Evolutionary conservation across 2,888 invertebrate species (phyloP), one percentile per base, ranked within the genome.

Genomic region (Cenopis cana): DNA sequence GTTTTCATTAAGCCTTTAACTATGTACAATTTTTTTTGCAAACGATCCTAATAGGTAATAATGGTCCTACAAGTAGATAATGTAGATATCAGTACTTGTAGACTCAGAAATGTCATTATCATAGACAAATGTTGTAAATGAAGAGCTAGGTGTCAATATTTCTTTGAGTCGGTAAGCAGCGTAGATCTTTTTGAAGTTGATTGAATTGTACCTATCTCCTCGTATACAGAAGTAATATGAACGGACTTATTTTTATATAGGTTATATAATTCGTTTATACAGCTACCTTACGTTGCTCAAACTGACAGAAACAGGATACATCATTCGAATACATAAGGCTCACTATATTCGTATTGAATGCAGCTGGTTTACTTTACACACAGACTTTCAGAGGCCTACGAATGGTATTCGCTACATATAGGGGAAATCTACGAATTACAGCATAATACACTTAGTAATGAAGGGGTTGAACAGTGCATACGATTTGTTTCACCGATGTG

Each of bases 161-260:
- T n/a, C n/a, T n/a, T n/a, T n/a, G n/a, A n/a, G n/a, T n/a, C n/a
- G n/a, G n/a, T n/a, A n/a, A n/a, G n/a, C n/a, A n/a, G n/a, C n/a
- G n/a, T n/a, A n/a, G n/a, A n/a, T n/a, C n/a, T n/a, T n/a, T n/a
- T n/a, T 33, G 5, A 33, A 5, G 5, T 5, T 33, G 9, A 33
- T 33, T 33, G 33, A 33, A 33, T 33, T 33, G 33, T 12, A 10
- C 10, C 29, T 29, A 11, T 49, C 14, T 62, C 12, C 18, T 14
- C 46, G n/a, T n/a, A 14, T 62, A 20, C 36, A 5, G 14, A 14
- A 52, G 52, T 36, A 20, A 62, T 62, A 52, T 52, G 62, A 18
- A 62, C 62, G 36, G 62, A 62, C 62, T 62, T 62, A 62, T 62
- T 62, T 61, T 62, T 62, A 62, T 62, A 62, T 52, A 52, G n/a